Evolutionary conservation across 2,888 invertebrate species (phyloP), one percentile per base, ranked within the genome.

Genomic region (Caenorhabditis sp.): DNA sequence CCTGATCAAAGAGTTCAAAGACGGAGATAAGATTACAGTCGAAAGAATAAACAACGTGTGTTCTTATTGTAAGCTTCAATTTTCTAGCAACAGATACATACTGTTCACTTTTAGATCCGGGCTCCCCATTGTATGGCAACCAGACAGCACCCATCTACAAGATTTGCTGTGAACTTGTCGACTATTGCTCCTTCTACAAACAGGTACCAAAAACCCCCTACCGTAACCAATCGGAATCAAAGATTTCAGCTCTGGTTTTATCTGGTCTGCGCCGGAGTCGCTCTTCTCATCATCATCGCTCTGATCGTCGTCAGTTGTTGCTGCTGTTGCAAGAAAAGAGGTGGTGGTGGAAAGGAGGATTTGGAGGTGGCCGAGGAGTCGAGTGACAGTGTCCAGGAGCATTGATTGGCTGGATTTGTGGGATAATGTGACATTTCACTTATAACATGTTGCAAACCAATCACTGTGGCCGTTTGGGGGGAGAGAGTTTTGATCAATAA

Each of bases 261-360:
- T 22, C 24, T n/a, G 12, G 5, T 12, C n/a, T 69, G 69, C 26
- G 56, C 31, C 8, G 69, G 38, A 19, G 69, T 14, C n/a, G 69
- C 0, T 24, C 31, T 69, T 26, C 56, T 69, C 26, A 1, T 68
- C 19, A 16, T 69, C 56, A 35, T 69, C 19, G n/a, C 35, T 16
- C 2, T 22, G 19, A 54, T 69, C 12, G 56, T 41, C 14, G 26
- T 69, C 26, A n/a, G n/a, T 16, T 31, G 38, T 2, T 69, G 41
- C 26, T 56, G 41, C 41, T 68, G 24, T 26, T 31, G 56, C n/a
- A 41, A 26, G 10, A 56, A 41, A 56, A 38, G 26, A 24, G 22
- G 68, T 31, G 66, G 66, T 31, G 64, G 64, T 24, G 66, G 66
- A 26, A 68, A 68, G 14, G 54, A 68, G n/a, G n/a, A n/a, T 51